phyloP scores from a whole-genome alignment of 2,888 invertebrate species.

The Neria commutata region DNA sequence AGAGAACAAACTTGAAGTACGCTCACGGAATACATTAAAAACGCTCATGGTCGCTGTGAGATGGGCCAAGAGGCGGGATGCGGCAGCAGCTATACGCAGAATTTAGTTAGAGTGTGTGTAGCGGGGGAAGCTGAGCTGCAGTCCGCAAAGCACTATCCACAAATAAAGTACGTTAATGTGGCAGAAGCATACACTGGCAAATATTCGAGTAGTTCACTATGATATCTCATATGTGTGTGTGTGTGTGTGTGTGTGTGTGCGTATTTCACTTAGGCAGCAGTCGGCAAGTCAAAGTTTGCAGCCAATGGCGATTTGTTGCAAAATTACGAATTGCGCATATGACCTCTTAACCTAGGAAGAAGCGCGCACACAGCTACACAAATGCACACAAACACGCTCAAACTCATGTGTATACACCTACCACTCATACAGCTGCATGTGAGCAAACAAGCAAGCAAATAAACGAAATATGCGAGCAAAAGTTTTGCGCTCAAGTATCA shows the following conservation, averaged over 20 bases:
- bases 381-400: no score
- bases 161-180: background rate
- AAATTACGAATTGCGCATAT: slow-evolving; percentile 5
- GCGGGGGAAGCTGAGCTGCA: background rate
- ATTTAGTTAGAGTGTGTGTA: no score
- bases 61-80: background rate
- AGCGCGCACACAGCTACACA: background rate
- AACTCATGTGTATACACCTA: no score
- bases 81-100: background rate
- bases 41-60: background rate
- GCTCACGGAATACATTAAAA: slow-evolving; percentile 4
- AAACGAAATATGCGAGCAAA: background rate
- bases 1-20: slow-evolving; percentile 1
- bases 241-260: no score
- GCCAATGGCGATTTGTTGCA: slow-evolving; percentile 1
- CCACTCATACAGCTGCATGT: no score
- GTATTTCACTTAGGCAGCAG: background rate
- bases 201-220: no score
- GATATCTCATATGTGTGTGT: no score
- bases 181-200: background rate
- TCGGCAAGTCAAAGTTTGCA: background rate
- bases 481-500: background rate
- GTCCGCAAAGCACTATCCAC: no score
- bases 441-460: no score
- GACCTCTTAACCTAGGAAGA: slow-evolving; percentile 2